Evolutionary conservation across 1,140 invertebrate species (phyloP), one percentile per base, ranked within the genome.

Genomic region (Aporrectodea caliginosa): DNA sequence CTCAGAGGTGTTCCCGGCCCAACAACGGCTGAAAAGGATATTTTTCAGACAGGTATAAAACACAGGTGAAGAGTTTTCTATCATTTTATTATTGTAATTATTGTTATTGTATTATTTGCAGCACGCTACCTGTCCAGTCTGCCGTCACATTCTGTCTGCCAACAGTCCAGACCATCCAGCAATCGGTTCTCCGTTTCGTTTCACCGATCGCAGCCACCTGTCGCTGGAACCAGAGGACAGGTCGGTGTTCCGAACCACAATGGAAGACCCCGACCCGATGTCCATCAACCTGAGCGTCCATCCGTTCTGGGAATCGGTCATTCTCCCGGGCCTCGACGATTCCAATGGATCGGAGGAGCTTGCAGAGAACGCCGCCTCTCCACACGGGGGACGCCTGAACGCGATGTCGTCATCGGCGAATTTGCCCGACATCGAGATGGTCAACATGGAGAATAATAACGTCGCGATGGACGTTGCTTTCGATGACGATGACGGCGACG

Each of bases 81-180:
- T 58, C 22, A 58, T 12, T 58, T 58, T 58, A 58, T 58, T 58
- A 58, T 58, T 58, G n/a, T n/a, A n/a, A n/a, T 58, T 58, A 58
- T 58, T 58, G 43, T 12, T 6, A 58, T 58, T 12, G 22, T 58
- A 58, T 58, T 58, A 58, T 58, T 58, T 90, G 33, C 86, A 92
- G 90, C 95, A 98, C 90, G 95, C 94, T 78, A 98, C 95, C 12
- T 98, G 96, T 89, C 96, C 96, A 71, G 95, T 98, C 84, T 98
- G 96, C 89, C 91, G 96, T 58, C 43, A 58, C 43, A 6, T 58
- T 22, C 43, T 58, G 43, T 22, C 43, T 22, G 6, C 43, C 43
- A 12, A 6, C 43, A 22, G 6, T 22, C 22, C 43, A 12, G 6
- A 22, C 6, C 6, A 58, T 12, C 43, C 43, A 58, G 43, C 43